These are phyloP conservation scores for Epizoanthus stellaris DNA, from an alignment of 92 coral and sea anemone genomes.

Conservation along the genomic window DNA sequence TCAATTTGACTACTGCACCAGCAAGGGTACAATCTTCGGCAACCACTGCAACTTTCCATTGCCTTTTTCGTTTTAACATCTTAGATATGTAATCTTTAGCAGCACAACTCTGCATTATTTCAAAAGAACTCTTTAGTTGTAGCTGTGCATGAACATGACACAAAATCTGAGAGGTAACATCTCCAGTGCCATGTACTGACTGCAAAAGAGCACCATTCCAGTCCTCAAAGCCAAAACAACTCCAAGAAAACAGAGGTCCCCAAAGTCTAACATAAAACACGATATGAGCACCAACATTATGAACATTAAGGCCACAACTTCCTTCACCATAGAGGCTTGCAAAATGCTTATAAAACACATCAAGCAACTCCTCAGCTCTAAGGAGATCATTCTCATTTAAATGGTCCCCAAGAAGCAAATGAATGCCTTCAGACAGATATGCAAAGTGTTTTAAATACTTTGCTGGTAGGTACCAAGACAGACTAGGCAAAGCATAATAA, in stretches of 20 bases:
- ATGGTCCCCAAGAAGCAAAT: slow-evolving; percentile 56
- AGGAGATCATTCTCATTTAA: slow-evolving; percentile 37
- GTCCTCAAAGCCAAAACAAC: slow-evolving; percentile 74
- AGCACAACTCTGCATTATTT: slow-evolving; percentile 9
- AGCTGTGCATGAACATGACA: slow-evolving; percentile 29
- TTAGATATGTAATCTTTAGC: slow-evolving; percentile 42
- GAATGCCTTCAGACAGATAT: slow-evolving; percentile 56
- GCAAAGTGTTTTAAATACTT: slow-evolving; percentile 62
- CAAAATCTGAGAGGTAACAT: slow-evolving; percentile 52
- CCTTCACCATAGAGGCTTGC: slow-evolving; percentile 55
- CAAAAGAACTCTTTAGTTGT: slow-evolving; percentile 25
- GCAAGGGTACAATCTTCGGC: slow-evolving; percentile 50
- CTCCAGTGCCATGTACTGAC: slow-evolving; percentile 72
- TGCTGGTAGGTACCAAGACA: slow-evolving; percentile 61
- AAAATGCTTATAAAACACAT: too few relatives aligned
- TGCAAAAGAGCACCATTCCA: slow-evolving; percentile 64
- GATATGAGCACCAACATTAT: slow-evolving; percentile 68
- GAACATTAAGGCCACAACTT: slow-evolving; percentile 69
- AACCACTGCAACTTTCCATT: slow-evolving; percentile 47
- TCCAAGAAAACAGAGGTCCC: slow-evolving; percentile 67
- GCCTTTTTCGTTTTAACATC: slow-evolving; percentile 45
- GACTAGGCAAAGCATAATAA: slow-evolving; percentile 57
- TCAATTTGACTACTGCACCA: slow-evolving; percentile 35
- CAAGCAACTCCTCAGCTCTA: slow-evolving; percentile 56
- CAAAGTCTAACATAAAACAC: slow-evolving; percentile 59